Percentiles rank a stretch among this genome's conserved stretches.
Conservation (phyloP, 2,113 vertebrate genomes). For the Halcyon malimbica region DNA sequence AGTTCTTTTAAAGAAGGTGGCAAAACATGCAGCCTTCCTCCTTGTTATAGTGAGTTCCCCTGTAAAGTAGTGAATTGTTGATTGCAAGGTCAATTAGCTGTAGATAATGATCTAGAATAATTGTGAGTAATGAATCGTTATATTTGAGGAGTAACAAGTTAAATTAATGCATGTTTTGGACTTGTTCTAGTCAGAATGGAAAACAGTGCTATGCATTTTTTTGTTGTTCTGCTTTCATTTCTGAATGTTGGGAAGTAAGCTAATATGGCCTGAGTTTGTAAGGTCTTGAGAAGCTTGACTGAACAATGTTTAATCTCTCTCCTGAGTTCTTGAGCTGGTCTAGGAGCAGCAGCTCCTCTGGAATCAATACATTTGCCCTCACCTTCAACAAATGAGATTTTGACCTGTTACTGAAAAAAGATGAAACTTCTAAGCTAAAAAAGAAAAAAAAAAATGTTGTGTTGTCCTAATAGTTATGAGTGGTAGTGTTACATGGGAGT, state of each 20-base stretch:
- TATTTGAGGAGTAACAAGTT: not conserved
- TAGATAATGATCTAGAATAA: conserved; percentile 13
- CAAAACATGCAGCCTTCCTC: not conserved
- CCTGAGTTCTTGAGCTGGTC: not conserved
- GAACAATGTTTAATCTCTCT: not conserved
- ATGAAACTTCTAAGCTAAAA: not conserved
- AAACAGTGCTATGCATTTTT: not conserved
- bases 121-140: not conserved
- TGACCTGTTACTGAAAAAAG: not conserved
- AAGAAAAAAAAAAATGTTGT: too few species aligned
- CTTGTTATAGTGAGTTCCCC: not conserved
- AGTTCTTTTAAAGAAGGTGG: not conserved
- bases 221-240: conserved; percentile 3
- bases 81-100: not conserved
- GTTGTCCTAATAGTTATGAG: not conserved
- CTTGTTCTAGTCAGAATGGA: conserved; percentile 8
- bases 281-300: not conserved
- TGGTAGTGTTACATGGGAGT: too few species aligned
- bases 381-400: not conserved
- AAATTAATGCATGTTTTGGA: not conserved
- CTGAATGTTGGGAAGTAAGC: not conserved
- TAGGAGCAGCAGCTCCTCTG: not conserved
- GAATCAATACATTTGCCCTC: not conserved
- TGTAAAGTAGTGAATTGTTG: not conserved
- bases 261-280: not conserved